Conservation (phyloP, 2,888 invertebrate genomes). For the Automeris io region DNA sequence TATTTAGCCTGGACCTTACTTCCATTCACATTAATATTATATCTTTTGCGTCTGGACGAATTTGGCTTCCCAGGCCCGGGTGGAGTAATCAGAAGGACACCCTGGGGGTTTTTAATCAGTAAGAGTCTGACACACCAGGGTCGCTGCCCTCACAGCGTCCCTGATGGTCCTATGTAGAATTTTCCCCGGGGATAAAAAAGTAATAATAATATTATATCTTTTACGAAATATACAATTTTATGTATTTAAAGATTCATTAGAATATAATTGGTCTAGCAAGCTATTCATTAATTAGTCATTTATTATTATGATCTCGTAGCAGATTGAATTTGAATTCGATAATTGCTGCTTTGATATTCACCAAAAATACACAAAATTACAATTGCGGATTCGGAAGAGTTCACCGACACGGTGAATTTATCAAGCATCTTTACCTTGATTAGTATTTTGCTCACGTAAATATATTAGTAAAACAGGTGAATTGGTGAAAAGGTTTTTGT, state of each 20-base stretch:
- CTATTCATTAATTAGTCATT: background rate
- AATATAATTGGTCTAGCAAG: background rate
- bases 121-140: no score
- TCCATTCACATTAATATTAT: no score
- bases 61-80: no score
- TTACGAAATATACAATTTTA: background rate
- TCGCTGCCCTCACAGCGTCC: no score
- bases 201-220: no score
- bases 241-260: background rate
- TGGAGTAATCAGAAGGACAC: no score
- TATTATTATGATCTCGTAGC: background rate
- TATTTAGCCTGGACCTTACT: no score
- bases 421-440: slow-evolving; percentile 8
- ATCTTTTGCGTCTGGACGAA: no score
- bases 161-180: no score
- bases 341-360: slow-evolving; percentile 5
- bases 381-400: slow-evolving; percentile 27
- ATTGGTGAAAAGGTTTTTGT: background rate
- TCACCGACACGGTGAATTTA: slow-evolving; percentile 25
- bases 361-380: slow-evolving; percentile 21
- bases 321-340: background rate
- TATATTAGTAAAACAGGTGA: slow-evolving; percentile 22
- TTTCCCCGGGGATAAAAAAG: no score
- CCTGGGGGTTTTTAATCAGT: no score
- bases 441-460: slow-evolving; percentile 19